A percentile compares a stretch with the other conserved stretches of the same genome.
These are phyloP conservation scores for Drosophila greeni DNA, from an alignment of 2,888 invertebrate genomes.

Conservation along the genomic window DNA sequence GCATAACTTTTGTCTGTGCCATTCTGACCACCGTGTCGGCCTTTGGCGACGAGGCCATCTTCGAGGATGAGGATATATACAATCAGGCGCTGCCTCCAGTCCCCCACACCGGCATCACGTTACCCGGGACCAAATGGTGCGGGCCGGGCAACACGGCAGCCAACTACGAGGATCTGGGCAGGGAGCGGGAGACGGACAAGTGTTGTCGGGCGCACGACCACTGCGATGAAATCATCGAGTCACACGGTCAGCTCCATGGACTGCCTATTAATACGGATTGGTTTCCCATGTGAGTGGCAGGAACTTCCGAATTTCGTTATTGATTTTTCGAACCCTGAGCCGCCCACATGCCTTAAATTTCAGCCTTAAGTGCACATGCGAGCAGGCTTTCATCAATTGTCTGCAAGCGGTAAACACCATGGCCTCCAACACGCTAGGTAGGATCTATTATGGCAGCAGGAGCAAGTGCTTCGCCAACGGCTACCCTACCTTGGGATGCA, in stretches of 20 bases:
- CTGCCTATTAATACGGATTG: constrained; percentile 74
- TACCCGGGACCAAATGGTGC: constrained; percentile 94
- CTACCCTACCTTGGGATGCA: constrained; percentile 71
- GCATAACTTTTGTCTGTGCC: constrained; percentile 7
- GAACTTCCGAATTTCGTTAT: background rate
- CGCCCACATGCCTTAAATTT: background rate
- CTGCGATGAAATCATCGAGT: constrained; percentile 76
- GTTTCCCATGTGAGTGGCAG: constrained; percentile 75
- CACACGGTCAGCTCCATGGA: constrained; percentile 63
- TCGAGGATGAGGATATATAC: constrained; percentile 78
- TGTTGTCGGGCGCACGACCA: constrained; percentile 93
- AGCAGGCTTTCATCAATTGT: constrained; percentile 77
- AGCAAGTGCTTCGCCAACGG: constrained; percentile 73
- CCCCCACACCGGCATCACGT: constrained; percentile 70
- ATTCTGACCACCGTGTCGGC: constrained; percentile 20
- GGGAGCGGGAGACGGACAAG: constrained; percentile 87
- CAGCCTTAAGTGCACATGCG: constrained; percentile 77
- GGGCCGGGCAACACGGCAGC: constrained; percentile 91
- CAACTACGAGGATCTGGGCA: constrained; percentile 89
- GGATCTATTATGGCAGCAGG: constrained; percentile 74
- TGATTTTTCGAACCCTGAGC: constrained; percentile 11
- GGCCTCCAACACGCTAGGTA: constrained; percentile 73
- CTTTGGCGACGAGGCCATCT: constrained; percentile 76
- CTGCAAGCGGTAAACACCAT: constrained; percentile 71
- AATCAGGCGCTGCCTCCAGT: constrained; percentile 72